phyloP scores from a whole-genome alignment of 2,888 invertebrate species.

The Salticus scenicus region DNA sequence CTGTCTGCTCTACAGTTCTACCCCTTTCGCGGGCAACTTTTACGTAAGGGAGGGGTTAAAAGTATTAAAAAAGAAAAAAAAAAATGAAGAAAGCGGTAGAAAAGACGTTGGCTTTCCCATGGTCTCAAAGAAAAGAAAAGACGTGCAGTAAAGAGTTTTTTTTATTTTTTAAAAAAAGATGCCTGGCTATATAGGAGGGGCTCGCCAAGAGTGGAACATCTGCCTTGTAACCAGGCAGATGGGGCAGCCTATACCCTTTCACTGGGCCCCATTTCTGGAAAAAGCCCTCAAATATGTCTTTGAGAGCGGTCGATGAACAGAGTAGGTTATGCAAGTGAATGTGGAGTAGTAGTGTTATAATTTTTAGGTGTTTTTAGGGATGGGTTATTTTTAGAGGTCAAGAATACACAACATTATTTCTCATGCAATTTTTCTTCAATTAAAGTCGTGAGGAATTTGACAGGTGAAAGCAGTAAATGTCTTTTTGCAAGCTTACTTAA shows the following conservation, averaged over 20 bases:
- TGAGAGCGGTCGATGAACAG: conserved; percentile 14
- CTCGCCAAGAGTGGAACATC: background rate
- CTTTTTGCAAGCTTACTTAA: no score
- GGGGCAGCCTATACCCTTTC: background rate
- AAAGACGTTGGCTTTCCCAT: conserved; percentile 32
- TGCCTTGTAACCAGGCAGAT: background rate
- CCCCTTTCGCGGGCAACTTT: conserved; percentile 31
- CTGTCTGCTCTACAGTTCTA: conserved; percentile 31
- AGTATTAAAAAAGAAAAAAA: no score
- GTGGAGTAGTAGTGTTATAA: background rate
- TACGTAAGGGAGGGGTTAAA: conserved; percentile 27
- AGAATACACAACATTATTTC: no score
- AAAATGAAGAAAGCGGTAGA: background rate
- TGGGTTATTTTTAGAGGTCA: no score
- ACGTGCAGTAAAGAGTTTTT: background rate
- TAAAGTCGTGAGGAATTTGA: no score
- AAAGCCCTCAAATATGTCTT: background rate
- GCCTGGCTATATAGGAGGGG: conserved; percentile 18
- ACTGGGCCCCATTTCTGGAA: background rate
- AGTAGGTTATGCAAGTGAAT: conserved; percentile 5
- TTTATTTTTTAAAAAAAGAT: background rate
- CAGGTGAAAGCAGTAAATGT: no score
- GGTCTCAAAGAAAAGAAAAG: conserved; percentile 25
- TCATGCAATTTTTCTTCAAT: no score
- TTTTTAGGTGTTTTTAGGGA: no score